These are phyloP conservation scores for Talpa occidentalis DNA, from an alignment of 2,113 vertebrate species.

Conservation along the genomic window DNA sequence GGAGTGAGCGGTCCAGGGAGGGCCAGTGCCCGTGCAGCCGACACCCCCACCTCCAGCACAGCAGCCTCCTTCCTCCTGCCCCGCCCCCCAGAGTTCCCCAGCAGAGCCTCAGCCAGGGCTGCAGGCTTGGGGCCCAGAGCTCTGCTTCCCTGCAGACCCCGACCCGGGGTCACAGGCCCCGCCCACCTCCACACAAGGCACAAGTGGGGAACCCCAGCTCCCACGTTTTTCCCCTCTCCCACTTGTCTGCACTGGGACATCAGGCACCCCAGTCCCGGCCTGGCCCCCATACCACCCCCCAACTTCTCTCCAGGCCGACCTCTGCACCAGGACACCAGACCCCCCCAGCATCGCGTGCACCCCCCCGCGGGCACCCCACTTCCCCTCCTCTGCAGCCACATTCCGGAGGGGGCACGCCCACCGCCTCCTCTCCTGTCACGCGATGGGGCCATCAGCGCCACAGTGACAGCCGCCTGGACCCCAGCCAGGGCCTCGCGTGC, in stretches of 20 bases:
- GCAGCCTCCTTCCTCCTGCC: no score
- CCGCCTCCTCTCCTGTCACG: constrained; percentile 59
- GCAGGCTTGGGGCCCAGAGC: no score
- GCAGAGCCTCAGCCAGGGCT: no score
- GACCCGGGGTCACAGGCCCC: no score
- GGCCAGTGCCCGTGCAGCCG: no score
- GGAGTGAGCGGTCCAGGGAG: no score
- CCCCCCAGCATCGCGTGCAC: constrained; percentile 76
- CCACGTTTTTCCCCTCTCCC: neutral
- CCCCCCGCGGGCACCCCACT: neutral
- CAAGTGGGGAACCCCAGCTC: no score
- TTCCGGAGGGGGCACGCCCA: constrained; percentile 84
- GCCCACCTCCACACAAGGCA: no score
- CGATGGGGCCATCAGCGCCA: constrained; percentile 30
- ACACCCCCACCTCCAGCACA: no score
- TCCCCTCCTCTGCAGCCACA: constrained; percentile 83
- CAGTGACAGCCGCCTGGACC: constrained; percentile 85
- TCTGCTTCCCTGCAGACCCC: no score
- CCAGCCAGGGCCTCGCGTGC: constrained; percentile 87
- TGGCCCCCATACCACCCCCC: constrained; percentile 27
- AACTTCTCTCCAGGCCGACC: neutral
- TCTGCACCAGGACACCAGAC: constrained; percentile 71
- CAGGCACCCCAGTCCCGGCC: neutral
- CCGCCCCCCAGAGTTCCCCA: no score
- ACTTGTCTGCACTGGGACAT: neutral